Conservation (phyloP, 2,113 vertebrate genomes). For the Xiphophorus couchianus region DNA sequence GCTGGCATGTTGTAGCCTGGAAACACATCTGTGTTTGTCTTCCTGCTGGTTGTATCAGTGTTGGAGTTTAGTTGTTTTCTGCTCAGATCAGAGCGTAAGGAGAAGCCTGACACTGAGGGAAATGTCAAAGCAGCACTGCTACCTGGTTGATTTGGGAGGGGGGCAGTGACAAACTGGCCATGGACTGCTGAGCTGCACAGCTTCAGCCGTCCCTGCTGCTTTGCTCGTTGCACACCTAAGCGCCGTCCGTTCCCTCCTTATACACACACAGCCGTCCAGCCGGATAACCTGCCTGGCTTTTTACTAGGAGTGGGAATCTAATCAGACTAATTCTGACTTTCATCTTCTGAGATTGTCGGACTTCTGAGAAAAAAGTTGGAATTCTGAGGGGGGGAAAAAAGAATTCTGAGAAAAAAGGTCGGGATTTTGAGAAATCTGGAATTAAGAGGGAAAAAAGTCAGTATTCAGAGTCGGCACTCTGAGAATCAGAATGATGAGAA, state of each 20-base stretch:
- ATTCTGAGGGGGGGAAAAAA: too few relatives aligned
- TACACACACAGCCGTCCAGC: background rate
- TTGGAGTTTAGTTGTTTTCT: constrained; percentile 44
- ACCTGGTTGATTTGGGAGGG: constrained; percentile 44
- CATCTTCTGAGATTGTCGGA: too few relatives aligned
- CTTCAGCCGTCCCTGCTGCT: constrained; percentile 47
- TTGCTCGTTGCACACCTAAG: constrained; percentile 27
- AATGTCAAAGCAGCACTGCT: constrained; percentile 65
- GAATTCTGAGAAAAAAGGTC: too few relatives aligned
- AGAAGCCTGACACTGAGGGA: constrained; percentile 48
- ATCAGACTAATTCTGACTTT: too few relatives aligned
- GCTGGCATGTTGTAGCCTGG: constrained; percentile 1
- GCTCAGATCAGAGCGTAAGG: constrained; percentile 48
- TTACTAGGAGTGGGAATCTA: too few relatives aligned
- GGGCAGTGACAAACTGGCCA: constrained; percentile 58
- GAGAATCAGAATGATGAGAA: too few relatives aligned
- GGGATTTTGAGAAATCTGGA: too few relatives aligned
- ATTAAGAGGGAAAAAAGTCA: too few relatives aligned
- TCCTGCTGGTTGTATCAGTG: constrained; percentile 20
- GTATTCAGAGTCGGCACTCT: too few relatives aligned
- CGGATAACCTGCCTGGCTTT: too few relatives aligned
- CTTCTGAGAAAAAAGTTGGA: too few relatives aligned
- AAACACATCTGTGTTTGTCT: constrained; percentile 14
- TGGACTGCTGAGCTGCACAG: constrained; percentile 68
- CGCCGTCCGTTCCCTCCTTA: constrained; percentile 8